Evolutionary conservation across 2,888 invertebrate species (phyloP).

Genomic region (Tillus elongatus): DNA sequence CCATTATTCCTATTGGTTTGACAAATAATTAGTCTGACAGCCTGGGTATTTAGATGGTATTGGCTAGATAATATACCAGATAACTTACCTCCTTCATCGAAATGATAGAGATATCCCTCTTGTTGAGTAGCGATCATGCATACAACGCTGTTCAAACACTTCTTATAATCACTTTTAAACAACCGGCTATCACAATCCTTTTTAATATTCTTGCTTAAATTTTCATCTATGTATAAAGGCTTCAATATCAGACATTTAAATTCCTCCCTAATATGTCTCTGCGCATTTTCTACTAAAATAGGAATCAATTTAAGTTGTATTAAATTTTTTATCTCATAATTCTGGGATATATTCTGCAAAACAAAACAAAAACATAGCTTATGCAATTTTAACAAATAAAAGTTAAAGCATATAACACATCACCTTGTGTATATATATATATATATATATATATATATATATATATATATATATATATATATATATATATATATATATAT

Average conservation of each 20-base stretch:
- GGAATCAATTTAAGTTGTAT: constrained; percentile 44
- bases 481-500: no score
- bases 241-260: constrained; percentile 46
- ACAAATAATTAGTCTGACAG: no score
- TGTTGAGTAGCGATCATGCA: constrained; percentile 56
- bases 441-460: no score
- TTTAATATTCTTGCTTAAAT: constrained; percentile 24
- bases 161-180: constrained; percentile 48
- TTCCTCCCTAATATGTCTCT: constrained; percentile 42
- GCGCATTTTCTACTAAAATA: constrained; percentile 35
- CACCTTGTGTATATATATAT: not conserved
- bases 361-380: constrained; percentile 19
- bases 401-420: not conserved
- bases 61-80: no score
- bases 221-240: constrained; percentile 41
- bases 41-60: no score
- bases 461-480: no score
- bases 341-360: constrained; percentile 26
- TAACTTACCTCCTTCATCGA: no score
- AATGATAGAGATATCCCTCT: constrained; percentile 66
- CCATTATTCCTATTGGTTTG: no score
- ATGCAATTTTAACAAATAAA: constrained; percentile 6
- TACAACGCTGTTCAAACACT: constrained; percentile 50
- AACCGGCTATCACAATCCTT: constrained; percentile 14
- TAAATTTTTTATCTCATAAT: constrained; percentile 42